Evolutionary conservation across 1,140 invertebrate species (phyloP).

Genomic region (Heliconius himera): DNA sequence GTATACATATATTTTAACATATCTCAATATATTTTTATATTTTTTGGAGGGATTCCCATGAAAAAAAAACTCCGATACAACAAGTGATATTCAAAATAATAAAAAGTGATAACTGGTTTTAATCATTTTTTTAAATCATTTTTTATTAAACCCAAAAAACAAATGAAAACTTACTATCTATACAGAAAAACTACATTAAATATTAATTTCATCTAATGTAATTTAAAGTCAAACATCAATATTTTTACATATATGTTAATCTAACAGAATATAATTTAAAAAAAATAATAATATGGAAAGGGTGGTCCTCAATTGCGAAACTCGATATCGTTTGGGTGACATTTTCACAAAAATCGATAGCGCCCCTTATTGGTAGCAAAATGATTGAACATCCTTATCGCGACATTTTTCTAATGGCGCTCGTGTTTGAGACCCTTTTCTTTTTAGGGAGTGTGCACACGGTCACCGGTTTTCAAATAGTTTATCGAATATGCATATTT

Average conservation of each 20-base stretch:
- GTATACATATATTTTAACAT: too few species aligned
- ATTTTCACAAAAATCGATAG: conserved; percentile 77
- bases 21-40: too few species aligned
- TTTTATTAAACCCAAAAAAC: too few species aligned
- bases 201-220: too few species aligned
- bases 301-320: conserved; percentile 59
- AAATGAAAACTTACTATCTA: not conserved
- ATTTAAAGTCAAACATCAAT: not conserved
- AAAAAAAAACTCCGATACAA: too few species aligned
- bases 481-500: not conserved
- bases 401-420: conserved; percentile 80
- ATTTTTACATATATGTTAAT: not conserved
- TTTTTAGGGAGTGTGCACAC: conserved; percentile 61
- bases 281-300: conserved; percentile 36
- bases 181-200: not conserved
- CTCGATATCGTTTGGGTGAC: conserved; percentile 68
- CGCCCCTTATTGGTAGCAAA: conserved; percentile 79
- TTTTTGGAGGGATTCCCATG: too few species aligned
- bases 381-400: conserved; percentile 81
- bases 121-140: too few species aligned
- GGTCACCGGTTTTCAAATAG: not conserved
- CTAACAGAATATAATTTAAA: conserved; percentile 28
- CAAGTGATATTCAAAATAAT: too few species aligned
- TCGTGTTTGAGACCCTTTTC: conserved; percentile 75
- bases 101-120: too few species aligned